A percentile compares a stretch with the other conserved stretches of the same genome.
Evolutionary conservation across 2,888 invertebrate species (phyloP).

Genomic region (Digitonthophagus gazella): DNA sequence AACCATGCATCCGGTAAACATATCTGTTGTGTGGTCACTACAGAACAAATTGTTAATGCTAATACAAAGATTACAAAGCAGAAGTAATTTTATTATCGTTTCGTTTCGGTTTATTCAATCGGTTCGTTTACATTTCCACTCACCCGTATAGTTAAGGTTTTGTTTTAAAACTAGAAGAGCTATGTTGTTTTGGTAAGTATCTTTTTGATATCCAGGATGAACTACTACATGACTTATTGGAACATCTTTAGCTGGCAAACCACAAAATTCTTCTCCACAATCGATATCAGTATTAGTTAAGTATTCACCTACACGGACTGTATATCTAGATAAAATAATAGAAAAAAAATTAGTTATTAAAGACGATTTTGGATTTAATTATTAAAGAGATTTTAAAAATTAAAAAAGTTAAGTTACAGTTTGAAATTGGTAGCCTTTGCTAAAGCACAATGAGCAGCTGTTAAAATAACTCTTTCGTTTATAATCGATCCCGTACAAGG

Average conservation of each 20-base stretch:
- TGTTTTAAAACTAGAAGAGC: slow-evolving; percentile 70
- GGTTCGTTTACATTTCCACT: slow-evolving; percentile 25
- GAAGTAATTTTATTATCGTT: slow-evolving; percentile 10
- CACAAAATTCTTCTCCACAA: slow-evolving; percentile 74
- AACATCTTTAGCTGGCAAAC: slow-evolving; percentile 67
- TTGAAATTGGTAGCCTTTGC: slow-evolving; percentile 75
- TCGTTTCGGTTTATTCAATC: slow-evolving; percentile 17
- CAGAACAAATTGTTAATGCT: slow-evolving; percentile 29
- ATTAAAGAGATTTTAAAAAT: background rate
- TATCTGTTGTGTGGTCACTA: slow-evolving; percentile 76
- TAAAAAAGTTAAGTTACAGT: slow-evolving; percentile 58
- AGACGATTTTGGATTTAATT: background rate
- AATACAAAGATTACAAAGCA: slow-evolving; percentile 6
- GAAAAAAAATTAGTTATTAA: background rate
- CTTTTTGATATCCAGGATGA: slow-evolving; percentile 70
- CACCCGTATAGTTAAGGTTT: slow-evolving; percentile 66
- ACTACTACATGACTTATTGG: slow-evolving; percentile 73
- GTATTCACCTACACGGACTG: slow-evolving; percentile 73
- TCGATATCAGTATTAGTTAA: slow-evolving; percentile 71
- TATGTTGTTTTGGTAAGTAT: slow-evolving; percentile 63
- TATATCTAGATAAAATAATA: slow-evolving; percentile 60
- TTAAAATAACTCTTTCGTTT: slow-evolving; percentile 60
- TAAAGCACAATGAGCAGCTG: slow-evolving; percentile 77
- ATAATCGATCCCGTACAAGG: slow-evolving; percentile 77
- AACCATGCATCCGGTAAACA: slow-evolving; percentile 56